A percentile compares a stretch with the other conserved stretches of the same genome.
phyloP scores from a whole-genome alignment of 1,140 invertebrate genomes.

The Paramacrobiotus metropolitanus region DNA sequence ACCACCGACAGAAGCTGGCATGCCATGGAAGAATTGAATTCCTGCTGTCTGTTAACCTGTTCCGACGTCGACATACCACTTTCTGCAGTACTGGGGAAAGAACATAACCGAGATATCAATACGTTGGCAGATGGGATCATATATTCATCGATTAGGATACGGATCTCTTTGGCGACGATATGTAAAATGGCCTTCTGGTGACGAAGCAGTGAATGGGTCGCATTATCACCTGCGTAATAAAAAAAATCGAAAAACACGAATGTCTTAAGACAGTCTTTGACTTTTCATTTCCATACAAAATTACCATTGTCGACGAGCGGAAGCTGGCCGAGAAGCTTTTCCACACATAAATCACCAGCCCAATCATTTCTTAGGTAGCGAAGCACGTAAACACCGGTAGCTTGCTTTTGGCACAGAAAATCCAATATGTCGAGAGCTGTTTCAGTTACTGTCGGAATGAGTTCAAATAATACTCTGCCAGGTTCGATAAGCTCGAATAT shows the following conservation, averaged over 20 bases:
- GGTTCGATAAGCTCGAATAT: not conserved
- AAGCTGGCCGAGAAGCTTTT: not conserved
- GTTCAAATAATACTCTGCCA: not conserved
- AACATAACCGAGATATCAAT: not conserved
- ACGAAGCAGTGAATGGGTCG: not conserved
- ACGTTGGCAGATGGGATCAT: not conserved
- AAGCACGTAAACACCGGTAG: not conserved
- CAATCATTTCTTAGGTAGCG: not conserved
- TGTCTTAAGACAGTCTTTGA: too few relatives aligned
- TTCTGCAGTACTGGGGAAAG: too few relatives aligned
- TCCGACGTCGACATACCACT: too few relatives aligned
- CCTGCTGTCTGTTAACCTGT: not conserved
- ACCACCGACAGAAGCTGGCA: not conserved
- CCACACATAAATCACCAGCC: not conserved
- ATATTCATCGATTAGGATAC: not conserved
- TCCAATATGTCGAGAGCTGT: not conserved
- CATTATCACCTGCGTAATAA: not conserved
- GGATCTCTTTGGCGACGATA: not conserved
- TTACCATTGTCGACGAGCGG: not conserved
- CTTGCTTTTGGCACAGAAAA: not conserved
- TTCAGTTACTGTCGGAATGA: not conserved
- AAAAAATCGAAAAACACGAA: too few relatives aligned
- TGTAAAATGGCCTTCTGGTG: not conserved
- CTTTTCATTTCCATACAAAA: too few relatives aligned
- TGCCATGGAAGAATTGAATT: too few relatives aligned